Percentiles rank a stretch among this genome's conserved stretches.
These are phyloP conservation scores for Gymnopithys bicolor DNA, from an alignment of 2,797 vertebrate genomes.

Conservation along the genomic window DNA sequence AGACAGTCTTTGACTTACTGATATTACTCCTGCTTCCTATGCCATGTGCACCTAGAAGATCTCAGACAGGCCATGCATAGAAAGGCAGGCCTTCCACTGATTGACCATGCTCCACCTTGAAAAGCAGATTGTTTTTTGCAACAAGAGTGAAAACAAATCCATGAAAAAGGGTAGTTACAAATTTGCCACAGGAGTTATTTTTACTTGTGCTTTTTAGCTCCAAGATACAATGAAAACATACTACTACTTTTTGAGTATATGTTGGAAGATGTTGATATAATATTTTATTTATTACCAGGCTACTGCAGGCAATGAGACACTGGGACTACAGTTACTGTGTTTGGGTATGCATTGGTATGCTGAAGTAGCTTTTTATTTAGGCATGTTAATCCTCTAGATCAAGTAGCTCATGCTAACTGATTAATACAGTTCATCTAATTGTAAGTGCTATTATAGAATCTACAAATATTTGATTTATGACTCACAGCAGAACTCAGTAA, in stretches of 20 bases:
- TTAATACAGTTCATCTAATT: conserved; percentile 24
- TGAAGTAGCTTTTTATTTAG: conserved; percentile 29
- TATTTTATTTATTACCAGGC: not conserved
- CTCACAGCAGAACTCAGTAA: conserved; percentile 26
- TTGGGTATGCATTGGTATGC: not conserved
- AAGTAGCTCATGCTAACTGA: conserved; percentile 3
- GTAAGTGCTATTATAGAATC: not conserved
- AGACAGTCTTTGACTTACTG: not conserved
- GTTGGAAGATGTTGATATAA: conserved; percentile 13
- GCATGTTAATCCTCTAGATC: conserved; percentile 9
- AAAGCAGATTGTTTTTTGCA: not conserved
- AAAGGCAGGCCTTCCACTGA: not conserved
- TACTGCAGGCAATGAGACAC: not conserved
- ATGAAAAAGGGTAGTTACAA: not conserved
- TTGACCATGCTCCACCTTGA: not conserved
- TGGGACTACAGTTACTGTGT: not conserved
- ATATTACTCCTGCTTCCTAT: not conserved
- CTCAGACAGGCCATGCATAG: not conserved
- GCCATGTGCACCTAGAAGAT: not conserved
- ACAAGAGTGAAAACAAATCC: not conserved
- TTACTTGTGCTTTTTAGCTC: not conserved
- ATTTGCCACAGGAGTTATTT: not conserved
- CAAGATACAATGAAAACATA: not conserved
- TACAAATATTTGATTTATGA: conserved; percentile 48
- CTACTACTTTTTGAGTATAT: not conserved